Percentiles rank a stretch among this genome's conserved stretches.
Conservation (phyloP, 2,797 vertebrate species). For the Myotis vivesi region DNA sequence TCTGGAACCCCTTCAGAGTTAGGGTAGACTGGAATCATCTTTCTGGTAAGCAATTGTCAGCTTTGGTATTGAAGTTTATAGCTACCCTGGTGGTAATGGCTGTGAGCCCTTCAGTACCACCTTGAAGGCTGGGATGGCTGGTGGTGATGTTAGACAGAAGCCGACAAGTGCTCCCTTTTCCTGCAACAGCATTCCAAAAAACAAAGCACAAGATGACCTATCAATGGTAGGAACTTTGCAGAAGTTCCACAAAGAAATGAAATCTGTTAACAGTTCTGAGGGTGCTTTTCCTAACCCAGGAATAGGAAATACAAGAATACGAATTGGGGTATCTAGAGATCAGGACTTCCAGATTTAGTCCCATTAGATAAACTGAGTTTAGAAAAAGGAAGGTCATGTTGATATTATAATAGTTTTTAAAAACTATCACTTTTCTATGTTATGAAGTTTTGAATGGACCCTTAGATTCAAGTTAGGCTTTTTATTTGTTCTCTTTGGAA, state of each 20-base stretch:
- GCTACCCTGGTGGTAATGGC: background rate
- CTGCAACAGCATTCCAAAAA: background rate
- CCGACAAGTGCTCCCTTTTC: background rate
- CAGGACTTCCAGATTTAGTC: background rate
- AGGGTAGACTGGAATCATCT: background rate
- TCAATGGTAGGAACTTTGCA: background rate
- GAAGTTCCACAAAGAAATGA: conserved; percentile 19
- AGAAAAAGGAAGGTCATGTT: background rate
- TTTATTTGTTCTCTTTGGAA: background rate
- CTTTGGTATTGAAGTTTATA: background rate
- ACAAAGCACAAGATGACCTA: background rate
- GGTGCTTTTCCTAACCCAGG: background rate
- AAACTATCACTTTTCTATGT: conserved; percentile 27
- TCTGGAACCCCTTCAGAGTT: background rate
- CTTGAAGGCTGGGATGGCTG: background rate
- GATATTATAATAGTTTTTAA: background rate
- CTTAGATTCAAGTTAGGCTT: conserved; percentile 20
- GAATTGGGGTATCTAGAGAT: background rate
- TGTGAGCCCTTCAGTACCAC: background rate
- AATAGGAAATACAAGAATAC: conserved; percentile 4
- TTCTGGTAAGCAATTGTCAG: background rate
- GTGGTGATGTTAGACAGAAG: background rate
- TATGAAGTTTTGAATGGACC: background rate
- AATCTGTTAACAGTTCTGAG: background rate
- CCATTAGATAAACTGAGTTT: background rate